These are phyloP conservation scores for Hippocampus kuda DNA, from an alignment of 2,797 vertebrate genomes.

Conservation along the genomic window DNA sequence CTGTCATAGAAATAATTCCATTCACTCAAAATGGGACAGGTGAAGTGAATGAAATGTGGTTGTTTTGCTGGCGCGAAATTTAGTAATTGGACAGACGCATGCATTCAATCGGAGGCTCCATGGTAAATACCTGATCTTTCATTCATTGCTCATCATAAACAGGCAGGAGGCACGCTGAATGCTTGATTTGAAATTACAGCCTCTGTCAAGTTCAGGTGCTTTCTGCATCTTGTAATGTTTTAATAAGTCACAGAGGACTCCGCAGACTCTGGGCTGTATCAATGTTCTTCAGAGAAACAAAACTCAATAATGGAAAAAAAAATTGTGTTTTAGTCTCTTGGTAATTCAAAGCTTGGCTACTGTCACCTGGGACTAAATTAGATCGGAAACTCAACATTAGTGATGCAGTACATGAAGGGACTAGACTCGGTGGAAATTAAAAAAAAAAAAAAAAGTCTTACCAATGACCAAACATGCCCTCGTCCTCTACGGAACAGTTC, in stretches of 20 bases:
- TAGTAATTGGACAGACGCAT: constrained; percentile 63
- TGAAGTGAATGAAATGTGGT: constrained; percentile 42
- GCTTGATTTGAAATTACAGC: constrained; percentile 63
- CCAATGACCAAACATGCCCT: constrained; percentile 5
- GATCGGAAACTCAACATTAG: neutral
- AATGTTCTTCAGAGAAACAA: constrained; percentile 31
- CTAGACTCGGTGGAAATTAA: neutral
- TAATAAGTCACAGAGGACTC: constrained; percentile 50
- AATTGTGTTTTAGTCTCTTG: constrained; percentile 12
- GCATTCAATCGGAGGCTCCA: constrained; percentile 53
- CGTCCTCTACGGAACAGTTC: neutral
- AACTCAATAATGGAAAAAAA: constrained; percentile 35
- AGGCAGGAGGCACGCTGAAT: constrained; percentile 49
- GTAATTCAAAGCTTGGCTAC: constrained; percentile 26
- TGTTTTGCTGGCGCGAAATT: constrained; percentile 36
- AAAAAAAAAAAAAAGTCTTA: neutral
- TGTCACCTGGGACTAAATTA: constrained; percentile 47
- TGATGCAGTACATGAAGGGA: neutral
- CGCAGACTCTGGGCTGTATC: constrained; percentile 26
- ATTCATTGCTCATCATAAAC: constrained; percentile 42
- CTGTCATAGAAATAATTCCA: constrained; percentile 1
- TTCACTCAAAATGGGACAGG: constrained; percentile 23
- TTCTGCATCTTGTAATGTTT: constrained; percentile 41
- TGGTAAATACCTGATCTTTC: constrained; percentile 61
- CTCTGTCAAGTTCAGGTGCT: constrained; percentile 56